Conservation (phyloP, 1,140 invertebrate species). For the Cydia pomonella region DNA sequence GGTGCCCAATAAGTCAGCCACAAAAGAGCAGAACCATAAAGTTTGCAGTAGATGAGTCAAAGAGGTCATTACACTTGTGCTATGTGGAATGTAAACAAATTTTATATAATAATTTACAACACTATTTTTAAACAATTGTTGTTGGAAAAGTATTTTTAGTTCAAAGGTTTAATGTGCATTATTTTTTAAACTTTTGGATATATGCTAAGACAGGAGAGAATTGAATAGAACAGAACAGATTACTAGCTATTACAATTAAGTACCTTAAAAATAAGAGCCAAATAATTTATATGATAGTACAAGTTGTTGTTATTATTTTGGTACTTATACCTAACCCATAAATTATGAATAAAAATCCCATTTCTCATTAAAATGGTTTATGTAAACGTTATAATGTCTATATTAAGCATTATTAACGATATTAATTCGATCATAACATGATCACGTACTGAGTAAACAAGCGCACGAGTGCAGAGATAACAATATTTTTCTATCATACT, state of each 20-base stretch:
- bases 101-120: not conserved
- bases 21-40: not conserved
- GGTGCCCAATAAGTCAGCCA: not conserved
- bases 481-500: slow-evolving; percentile 2
- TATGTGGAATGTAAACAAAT: slow-evolving; percentile 27
- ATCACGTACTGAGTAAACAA: not conserved
- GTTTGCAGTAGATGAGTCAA: slow-evolving; percentile 7
- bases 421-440: not conserved
- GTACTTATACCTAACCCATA: not conserved
- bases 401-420: not conserved
- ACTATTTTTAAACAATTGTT: not conserved
- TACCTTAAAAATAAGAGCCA: not conserved
- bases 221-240: not conserved
- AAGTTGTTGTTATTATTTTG: not conserved
- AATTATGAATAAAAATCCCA: not conserved
- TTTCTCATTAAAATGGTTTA: not conserved
- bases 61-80: slow-evolving; percentile 6
- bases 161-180: not conserved
- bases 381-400: not conserved
- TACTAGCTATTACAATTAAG: not conserved
- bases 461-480: slow-evolving; percentile 21
- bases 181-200: not conserved
- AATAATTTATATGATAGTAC: not conserved
- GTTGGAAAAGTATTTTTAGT: not conserved
- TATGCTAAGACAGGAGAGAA: not conserved